Base-by-base conservation (phyloP, 1,140 invertebrate species). In the Thereuonema tuberculata region DNA sequence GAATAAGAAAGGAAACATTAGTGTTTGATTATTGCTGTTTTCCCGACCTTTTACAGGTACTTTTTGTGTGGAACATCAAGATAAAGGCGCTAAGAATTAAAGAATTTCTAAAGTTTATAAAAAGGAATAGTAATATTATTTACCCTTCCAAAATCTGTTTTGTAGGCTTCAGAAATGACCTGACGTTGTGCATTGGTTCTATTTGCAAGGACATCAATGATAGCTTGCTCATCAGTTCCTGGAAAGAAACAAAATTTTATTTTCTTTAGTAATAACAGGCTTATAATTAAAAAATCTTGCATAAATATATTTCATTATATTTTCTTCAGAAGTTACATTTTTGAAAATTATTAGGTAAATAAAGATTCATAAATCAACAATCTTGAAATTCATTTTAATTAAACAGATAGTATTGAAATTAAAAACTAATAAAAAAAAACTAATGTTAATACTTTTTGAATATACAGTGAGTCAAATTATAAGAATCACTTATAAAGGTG, bases 81-180 rank as follows among this genome's bases (percentile, higher is more conserved):
- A n/a, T n/a, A n/a, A n/a, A n/a, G n/a, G n/a, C n/a, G n/a, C n/a
- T n/a, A n/a, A n/a, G n/a, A n/a, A n/a, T n/a, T n/a, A n/a, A n/a
- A n/a, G n/a, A n/a, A n/a, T n/a, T n/a, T n/a, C n/a, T n/a, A n/a
- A n/a, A n/a, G n/a, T n/a, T n/a, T n/a, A 43, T 43, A 12, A 43
- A 43, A 43, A 43, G n/a, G 9, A 43, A 43, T 43, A 12, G 37
- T 43, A n/a, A 43, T 43, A 9, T 43, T n/a, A n/a, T n/a, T n/a
- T 68, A 85, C 84, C 74, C 84, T 80, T 59, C 85, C 86, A 74
- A 84, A 88, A 72, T 87, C 84, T 27, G 78, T 75, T 55, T 84
- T 83, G 69, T 85, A 91, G 1, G 77, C 76, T 21, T 77, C 70
- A 1, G 77, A 71, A 46, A 90, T 85, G 56, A 83, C 74, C 65